phyloP scores from a whole-genome alignment of 2,888 invertebrate species.

The Morinoia aosen region DNA sequence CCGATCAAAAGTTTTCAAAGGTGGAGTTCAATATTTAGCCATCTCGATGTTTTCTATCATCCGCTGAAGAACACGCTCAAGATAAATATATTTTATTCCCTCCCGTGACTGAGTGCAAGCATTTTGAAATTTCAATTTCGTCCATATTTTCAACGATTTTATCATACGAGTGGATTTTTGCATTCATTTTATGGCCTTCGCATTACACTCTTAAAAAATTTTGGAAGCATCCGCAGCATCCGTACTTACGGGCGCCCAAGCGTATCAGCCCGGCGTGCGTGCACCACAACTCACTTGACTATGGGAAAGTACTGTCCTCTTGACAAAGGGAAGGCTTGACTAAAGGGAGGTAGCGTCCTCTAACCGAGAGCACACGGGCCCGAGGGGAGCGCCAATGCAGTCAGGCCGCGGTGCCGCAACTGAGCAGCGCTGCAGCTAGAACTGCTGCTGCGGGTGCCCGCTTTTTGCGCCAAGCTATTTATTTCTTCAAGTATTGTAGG shows the following conservation, averaged over 20 bases:
- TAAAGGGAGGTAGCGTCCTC: too few relatives aligned
- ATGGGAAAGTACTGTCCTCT: neutral
- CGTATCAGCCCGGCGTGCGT: neutral
- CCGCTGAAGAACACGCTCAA: neutral
- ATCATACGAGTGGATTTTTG: neutral
- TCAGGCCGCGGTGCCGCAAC: neutral
- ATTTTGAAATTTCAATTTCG: neutral
- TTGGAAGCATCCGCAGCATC: neutral
- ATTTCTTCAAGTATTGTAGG: conserved; percentile 9
- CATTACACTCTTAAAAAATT: neutral
- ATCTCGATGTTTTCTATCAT: too few relatives aligned
- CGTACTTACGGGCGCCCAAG: neutral
- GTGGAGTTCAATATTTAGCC: neutral
- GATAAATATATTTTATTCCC: neutral
- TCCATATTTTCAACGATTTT: neutral
- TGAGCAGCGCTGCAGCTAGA: conserved; percentile 8
- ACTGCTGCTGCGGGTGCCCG: neutral
- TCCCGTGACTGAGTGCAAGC: neutral
- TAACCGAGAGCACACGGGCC: neutral
- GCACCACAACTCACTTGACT: neutral
- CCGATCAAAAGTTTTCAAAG: neutral
- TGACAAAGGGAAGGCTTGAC: too few relatives aligned
- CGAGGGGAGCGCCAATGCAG: neutral
- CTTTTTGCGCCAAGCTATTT: neutral
- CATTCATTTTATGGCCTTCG: neutral